These are phyloP conservation scores for Crenuchus spilurus DNA, from an alignment of 2,797 vertebrate species.

Conservation along the genomic window DNA sequence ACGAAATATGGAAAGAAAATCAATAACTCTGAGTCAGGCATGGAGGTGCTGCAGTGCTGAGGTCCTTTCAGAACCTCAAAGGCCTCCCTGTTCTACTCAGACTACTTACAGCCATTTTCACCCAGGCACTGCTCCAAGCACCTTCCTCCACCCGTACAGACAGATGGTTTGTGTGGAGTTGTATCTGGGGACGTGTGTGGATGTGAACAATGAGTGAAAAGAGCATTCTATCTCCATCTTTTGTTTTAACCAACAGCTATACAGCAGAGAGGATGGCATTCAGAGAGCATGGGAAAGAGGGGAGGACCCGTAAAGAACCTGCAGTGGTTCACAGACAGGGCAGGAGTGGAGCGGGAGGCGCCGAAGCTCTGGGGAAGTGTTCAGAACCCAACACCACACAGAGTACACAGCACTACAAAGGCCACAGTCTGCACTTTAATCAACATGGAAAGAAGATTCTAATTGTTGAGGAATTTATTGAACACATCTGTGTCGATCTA, in stretches of 20 bases:
- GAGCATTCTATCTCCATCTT: slow-evolving; percentile 9
- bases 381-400: slow-evolving; percentile 35
- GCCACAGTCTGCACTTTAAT: slow-evolving; percentile 26
- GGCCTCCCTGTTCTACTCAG: background rate
- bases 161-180: slow-evolving; percentile 23
- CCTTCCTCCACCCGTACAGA: slow-evolving; percentile 27
- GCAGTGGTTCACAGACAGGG: slow-evolving; percentile 22
- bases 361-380: slow-evolving; percentile 36
- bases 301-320: slow-evolving; percentile 15
- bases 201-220: slow-evolving; percentile 1
- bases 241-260: slow-evolving; percentile 8
- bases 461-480: slow-evolving; percentile 41
- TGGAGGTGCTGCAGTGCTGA: background rate
- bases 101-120: background rate
- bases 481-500: slow-evolving; percentile 17
- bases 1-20: background rate
- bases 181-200: slow-evolving; percentile 1
- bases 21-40: background rate
- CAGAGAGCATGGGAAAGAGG: background rate
- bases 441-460: slow-evolving; percentile 24
- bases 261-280: background rate
- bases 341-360: slow-evolving; percentile 17
- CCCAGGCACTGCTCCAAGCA: slow-evolving; percentile 2
- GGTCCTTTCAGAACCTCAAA: background rate
- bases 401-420: slow-evolving; percentile 33